Conservation (phyloP, 35 echinoderm and acorn worm species). For the Lytechinus pictus region DNA sequence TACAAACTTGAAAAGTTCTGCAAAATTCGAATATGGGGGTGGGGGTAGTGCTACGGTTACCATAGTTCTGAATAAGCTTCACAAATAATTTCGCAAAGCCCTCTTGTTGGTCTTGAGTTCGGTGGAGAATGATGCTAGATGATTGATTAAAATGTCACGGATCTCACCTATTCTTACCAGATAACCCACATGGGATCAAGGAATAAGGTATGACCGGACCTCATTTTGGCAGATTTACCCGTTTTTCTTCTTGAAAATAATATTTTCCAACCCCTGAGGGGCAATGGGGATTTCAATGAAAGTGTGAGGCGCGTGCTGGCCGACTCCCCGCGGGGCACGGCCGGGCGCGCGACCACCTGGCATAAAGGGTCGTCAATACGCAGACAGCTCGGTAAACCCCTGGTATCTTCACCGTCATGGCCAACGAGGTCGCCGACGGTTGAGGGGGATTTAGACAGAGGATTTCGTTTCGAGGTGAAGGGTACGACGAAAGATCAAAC, state of each 20-base stretch:
- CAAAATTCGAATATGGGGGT: not conserved
- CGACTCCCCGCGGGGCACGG: conserved; percentile 22
- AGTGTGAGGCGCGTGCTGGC: conserved; percentile 42
- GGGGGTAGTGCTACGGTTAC: not conserved
- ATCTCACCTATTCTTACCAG: conserved; percentile 8
- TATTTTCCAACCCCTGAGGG: conserved; percentile 35
- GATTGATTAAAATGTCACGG: conserved; percentile 35
- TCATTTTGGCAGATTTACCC: conserved; percentile 39
- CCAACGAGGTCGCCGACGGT: not conserved
- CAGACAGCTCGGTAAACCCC: conserved; percentile 37
- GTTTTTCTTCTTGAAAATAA: conserved; percentile 56
- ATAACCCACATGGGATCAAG: not conserved
- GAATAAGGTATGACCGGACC: conserved; percentile 38
- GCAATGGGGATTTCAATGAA: not conserved
- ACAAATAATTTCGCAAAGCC: not conserved
- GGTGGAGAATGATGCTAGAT: not conserved
- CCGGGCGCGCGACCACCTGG: conserved; percentile 49
- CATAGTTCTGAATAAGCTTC: not conserved
- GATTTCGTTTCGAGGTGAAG: not conserved
- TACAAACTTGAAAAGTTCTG: not conserved
- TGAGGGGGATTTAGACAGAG: conserved; percentile 24
- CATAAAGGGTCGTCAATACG: conserved; percentile 1
- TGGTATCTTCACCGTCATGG: not conserved
- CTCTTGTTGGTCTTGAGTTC: not conserved
- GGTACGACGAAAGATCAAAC: not conserved